Base-by-base conservation (phyloP, 2,113 vertebrate species). In the Pitta sordida region DNA sequence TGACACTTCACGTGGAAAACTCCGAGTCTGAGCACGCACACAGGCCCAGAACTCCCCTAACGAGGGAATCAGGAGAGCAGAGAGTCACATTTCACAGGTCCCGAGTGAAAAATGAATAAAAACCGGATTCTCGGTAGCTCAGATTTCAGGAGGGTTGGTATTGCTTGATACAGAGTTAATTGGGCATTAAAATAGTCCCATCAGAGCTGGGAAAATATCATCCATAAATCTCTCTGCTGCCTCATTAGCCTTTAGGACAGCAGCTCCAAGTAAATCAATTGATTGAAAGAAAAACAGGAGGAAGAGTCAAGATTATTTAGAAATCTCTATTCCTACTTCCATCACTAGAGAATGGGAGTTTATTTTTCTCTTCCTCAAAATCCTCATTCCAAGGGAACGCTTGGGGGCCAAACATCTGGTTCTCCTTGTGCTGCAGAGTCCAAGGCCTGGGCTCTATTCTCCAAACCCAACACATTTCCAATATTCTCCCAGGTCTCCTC, bases 171-270 rank as follows among this genome's bases (percentile, higher is more conserved):
- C 19, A 12, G 58, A 88, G 52, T 86, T 77, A 95, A 91, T 91
- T 88, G 44, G 62, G 56, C 55, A 83, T 60, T 86, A 8, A 67
- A 91, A 60, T 53, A 92, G 73, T 59, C 77, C 86, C 73, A 83
- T 86, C 83, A 86, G 86, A 81, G 48, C 49, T 48, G 30, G 60
- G 29, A 69, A 95, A 93, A 88, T 83, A 77, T 75, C 68, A 94
- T 74, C 85, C 73, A 81, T 90, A 90, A 55, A 71, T 75, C 49
- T 89, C 83, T 67, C 79, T 46, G 11, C n/a, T 77, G 60, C 80
- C 59, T 88, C 90, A 74, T 90, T 76, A 67, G 88, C 71, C 88
- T 90, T 93, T 60, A 83, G 64, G 75, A 85, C 81, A 81, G 48
- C 79, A 94, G 64, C n/a, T 60, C 75, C 13, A 3, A 70, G 51